Base-by-base conservation (phyloP, 2,797 vertebrate species). In the Diplodus puntazzo region DNA sequence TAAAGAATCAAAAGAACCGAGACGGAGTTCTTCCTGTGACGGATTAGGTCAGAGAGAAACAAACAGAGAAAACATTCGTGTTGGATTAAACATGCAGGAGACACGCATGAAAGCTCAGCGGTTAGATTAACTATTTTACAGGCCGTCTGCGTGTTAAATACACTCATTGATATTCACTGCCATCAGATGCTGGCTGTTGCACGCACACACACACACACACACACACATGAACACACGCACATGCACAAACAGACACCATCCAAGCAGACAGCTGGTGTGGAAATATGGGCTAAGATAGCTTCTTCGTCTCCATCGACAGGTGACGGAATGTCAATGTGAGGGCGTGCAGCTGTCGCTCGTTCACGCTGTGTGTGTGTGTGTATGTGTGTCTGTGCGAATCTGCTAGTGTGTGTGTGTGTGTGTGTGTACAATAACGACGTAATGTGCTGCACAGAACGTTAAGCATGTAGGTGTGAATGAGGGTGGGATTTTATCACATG, bases 241-340 rank as follows among this genome's bases (percentile, higher is more conserved):
- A 69, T 34, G 45, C 55, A 46, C 23, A 55, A 7, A 58, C 69
- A 79, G 14, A 60, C 77, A 75, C 18, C 25, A 42, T 80, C 75
- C 83, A 79, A 77, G 75, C 81, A 81, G 91, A 85, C 91, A 91
- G 90, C 86, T 89, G 92, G 87, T 85, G 83, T 73, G 80, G 69
- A 86, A 87, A 92, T 86, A 87, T 87, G 86, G 83, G 79, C 80
- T 62, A 78, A 82, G 83, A 86, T 82, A 49, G 80, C 80, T 81
- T 77, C 84, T 91, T 85, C 85, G 49, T 91, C 88, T 92, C 82
- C 86, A 85, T 90, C 79, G 84, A 75, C 89, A 92, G 92, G 90
- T 89, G 89, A 92, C 76, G 55, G 81, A 73, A 86, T 79, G 82
- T 83, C 86, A 81, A 63, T 85, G 87, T 83, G 91, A 88, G 88